Base-by-base conservation (phyloP, 1,140 invertebrate species). In the Drosophila lini region DNA sequence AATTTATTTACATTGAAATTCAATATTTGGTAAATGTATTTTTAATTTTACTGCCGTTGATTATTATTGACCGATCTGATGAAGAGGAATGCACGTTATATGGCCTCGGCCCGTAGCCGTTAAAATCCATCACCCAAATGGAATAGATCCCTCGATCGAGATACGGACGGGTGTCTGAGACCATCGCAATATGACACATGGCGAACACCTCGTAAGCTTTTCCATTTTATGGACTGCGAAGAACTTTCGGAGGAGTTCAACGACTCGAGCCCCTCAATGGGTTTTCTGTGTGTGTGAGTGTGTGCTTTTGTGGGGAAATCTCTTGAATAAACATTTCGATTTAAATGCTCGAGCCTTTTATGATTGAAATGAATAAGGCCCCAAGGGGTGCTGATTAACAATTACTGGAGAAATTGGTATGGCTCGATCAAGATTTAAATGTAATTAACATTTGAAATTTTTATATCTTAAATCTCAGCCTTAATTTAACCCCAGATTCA, bases 1-100 rank as follows among this genome's bases (percentile, higher is more conserved):
- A 88, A 88, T 88, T 91, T 88, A 90, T 91, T 91, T 91, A 91
- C 83, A 84, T 84, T 91, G 88, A 91, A 91, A 91, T 91, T 91
- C 80, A 91, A 91, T 91, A 91, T 91, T 91, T 84, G 84, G 63
- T 86, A 86, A 86, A 88, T 86, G 83, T 83, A 78, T 86, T 86
- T 86, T 86, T 88, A 83, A 86, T 88, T 86, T 88, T 68, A 86
- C 64, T 88, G 63, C 64, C 47, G 55, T 70, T 59, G 79, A 68
- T 80, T 73, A 88, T 84, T 84, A 84, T 77, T 74, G 59, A 50
- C 41, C 73, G 40, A 77, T 55, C 71, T 22, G 74, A 59, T 76
- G 74, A 88, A 86, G 77, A 83, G 80, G 67, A 80, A 81, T 80
- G 79, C 55, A 61, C 62, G 42, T 78, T 65, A 62, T 65, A 62